These are phyloP conservation scores for Tretioscincus oriximinensis DNA, from an alignment of 2,113 vertebrate species.

Conservation along the genomic window DNA sequence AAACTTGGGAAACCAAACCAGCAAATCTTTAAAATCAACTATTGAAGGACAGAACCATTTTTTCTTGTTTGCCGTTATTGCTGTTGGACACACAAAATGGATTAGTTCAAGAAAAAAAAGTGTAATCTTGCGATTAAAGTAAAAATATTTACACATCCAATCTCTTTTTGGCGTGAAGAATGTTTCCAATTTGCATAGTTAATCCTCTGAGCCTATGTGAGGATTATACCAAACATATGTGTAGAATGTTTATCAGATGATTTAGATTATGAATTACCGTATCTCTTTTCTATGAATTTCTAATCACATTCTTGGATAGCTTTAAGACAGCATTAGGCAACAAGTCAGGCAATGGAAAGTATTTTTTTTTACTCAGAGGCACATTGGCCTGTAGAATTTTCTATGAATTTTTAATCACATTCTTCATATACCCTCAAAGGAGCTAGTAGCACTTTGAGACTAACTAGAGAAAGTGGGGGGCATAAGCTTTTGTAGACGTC, in stretches of 20 bases:
- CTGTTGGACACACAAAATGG: constrained; percentile 31
- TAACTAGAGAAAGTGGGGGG: too few species aligned
- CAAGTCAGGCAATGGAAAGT: too few species aligned
- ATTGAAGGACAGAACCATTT: neutral
- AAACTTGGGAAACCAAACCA: constrained; percentile 10
- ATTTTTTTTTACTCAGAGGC: too few species aligned
- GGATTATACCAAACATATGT: constrained; percentile 59
- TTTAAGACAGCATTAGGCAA: too few species aligned
- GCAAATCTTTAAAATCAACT: neutral
- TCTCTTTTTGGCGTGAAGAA: constrained; percentile 26
- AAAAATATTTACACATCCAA: constrained; percentile 48
- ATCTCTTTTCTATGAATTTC: constrained; percentile 12
- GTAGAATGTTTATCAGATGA: constrained; percentile 57
- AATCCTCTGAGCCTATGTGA: constrained; percentile 38
- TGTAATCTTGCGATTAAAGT: constrained; percentile 41
- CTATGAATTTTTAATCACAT: constrained; percentile 43
- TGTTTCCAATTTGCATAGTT: constrained; percentile 48
- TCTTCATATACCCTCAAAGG: constrained; percentile 36
- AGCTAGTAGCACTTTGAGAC: too few species aligned
- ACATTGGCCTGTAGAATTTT: too few species aligned
- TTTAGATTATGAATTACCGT: constrained; percentile 58
- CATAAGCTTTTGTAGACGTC: too few species aligned
- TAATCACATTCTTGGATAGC: too few species aligned
- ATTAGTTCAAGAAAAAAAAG: constrained; percentile 45
- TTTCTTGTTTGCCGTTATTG: neutral